These are phyloP conservation scores for Drosophila buzzatii DNA, from an alignment of 2,888 invertebrate species.

Conservation along the genomic window DNA sequence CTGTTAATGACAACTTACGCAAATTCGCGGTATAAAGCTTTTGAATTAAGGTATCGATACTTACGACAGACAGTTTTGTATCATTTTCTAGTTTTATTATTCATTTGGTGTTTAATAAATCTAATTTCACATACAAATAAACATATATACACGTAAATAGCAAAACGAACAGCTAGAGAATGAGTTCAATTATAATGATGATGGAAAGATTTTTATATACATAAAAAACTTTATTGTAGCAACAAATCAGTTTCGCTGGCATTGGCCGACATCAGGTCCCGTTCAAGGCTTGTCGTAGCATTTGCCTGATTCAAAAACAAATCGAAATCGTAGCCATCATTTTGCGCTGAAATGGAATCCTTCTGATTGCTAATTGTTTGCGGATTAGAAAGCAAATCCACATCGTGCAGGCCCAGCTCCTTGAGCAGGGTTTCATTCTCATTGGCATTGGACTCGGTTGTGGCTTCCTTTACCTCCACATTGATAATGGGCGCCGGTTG, in stretches of 20 bases:
- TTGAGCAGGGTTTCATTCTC: conserved; percentile 85
- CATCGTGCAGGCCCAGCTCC: conserved; percentile 87
- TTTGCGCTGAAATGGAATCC: conserved; percentile 58
- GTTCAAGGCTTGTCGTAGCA: conserved; percentile 65
- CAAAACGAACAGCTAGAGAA: not conserved
- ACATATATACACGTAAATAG: conserved; percentile 6
- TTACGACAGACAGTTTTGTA: not conserved
- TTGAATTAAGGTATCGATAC: not conserved
- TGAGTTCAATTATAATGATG: not conserved
- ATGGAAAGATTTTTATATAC: conserved; percentile 32
- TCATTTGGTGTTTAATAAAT: not conserved
- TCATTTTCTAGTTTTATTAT: not conserved
- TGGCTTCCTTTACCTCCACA: conserved; percentile 53
- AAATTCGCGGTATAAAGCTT: not conserved
- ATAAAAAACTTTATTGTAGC: conserved; percentile 61
- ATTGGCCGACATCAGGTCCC: conserved; percentile 80
- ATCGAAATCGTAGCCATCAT: conserved; percentile 79
- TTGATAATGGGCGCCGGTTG: conserved; percentile 78
- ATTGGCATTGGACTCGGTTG: conserved; percentile 25
- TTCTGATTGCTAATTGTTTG: conserved; percentile 71
- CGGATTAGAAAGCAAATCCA: conserved; percentile 82
- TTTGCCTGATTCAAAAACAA: conserved; percentile 78
- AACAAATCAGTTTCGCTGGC: conserved; percentile 81
- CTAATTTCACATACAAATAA: not conserved
- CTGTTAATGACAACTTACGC: not conserved